Evolutionary conservation across 2,888 invertebrate genomes (phyloP), one percentile per base, ranked within the genome.

Genomic region (Leptopilina syphax): DNA sequence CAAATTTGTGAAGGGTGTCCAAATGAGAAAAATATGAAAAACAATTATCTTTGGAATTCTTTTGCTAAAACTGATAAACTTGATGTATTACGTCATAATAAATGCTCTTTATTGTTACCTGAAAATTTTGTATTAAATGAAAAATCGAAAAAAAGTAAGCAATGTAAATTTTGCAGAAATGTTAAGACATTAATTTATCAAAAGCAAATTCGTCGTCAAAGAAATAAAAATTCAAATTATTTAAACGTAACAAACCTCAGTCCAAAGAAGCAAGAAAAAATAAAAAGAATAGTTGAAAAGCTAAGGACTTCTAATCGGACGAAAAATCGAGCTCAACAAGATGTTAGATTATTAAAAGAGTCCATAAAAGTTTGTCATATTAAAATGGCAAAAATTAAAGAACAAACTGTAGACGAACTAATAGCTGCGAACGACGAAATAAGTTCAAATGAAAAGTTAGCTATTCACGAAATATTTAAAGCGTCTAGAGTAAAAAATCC

Each of bases 211-310:
- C 63, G 63, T 18, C 63, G 63, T 7, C 63, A 63, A 63, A 63
- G 63, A 63, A 63, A 63, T 63, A 63, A 63, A 18, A 63, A 24
- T 18, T 63, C 63, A 6, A 63, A 63, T n/a, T 63, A 63, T 18
- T 63, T 63, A 24, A 18, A 63, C 3, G 7, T 63, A 18, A 63
- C 18, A 18, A 18, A 24, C 18, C 63, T 63, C n/a, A 63, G 63
- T 9, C 63, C 63, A 63, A 63, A 7, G 12, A 60, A 60, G n/a
- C 57, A 63, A 24, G 4, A 63, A 63, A 18, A 63, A 24, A 6
- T 18, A 8, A 63, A 63, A 63, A 63, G 8, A 63, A 24, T 63
- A 63, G 2, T 63, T 18, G 6, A 63, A 63, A 63, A 63, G 8
- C 9, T 63, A 24, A 63, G 18, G 18, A 63, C 63, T 63, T 24